Evolutionary conservation across 1,140 invertebrate genomes (phyloP), one percentile per base, ranked within the genome.

Genomic region (Atta cephalotes): DNA sequence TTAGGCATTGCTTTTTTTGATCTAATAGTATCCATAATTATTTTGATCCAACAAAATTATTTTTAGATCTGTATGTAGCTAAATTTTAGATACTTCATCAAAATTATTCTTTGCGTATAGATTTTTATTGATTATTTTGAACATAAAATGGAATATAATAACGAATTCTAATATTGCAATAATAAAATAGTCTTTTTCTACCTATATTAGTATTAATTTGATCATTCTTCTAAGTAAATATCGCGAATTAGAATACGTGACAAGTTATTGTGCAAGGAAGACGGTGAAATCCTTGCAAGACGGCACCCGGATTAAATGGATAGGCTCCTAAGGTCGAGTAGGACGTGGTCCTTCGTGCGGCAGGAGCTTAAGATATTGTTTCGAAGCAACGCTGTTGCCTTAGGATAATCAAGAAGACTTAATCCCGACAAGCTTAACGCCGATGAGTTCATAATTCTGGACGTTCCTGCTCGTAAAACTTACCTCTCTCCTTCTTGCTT

Each of bases 381-480:
- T 91, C 89, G 93, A 93, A 91, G 92, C 90, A 91, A 89, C 90
- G 85, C 91, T 94, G 94, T 94, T 94, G 93, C 93, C 90, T 93
- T 94, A 94, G 93, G 94, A 94, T 94, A 94, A 94, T 94, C 93
- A 94, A 93, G 92, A 93, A 91, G 92, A 91, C 91, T 92, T 93
- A 93, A 93, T 93, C 93, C 92, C 88, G 90, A 92, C 91, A 85
- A 91, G 92, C 92, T 94, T 93, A 93, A 91, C 91, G 88, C 88
- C 77, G 92, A 93, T 92, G 90, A 92, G 90, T 93, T 92, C 90
- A 91, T 92, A 92, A 91, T 92, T 91, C 88, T 84, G 63, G 80
- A 85, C 70, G 62, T 77, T 39, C 1, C 68, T 39, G 18, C 21
- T 66, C 60, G 25, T 51, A 45, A 65, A 72, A 84, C 66, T 70